Conservation (phyloP, 2,113 vertebrate species). For the Gallinago paraguaiae region DNA sequence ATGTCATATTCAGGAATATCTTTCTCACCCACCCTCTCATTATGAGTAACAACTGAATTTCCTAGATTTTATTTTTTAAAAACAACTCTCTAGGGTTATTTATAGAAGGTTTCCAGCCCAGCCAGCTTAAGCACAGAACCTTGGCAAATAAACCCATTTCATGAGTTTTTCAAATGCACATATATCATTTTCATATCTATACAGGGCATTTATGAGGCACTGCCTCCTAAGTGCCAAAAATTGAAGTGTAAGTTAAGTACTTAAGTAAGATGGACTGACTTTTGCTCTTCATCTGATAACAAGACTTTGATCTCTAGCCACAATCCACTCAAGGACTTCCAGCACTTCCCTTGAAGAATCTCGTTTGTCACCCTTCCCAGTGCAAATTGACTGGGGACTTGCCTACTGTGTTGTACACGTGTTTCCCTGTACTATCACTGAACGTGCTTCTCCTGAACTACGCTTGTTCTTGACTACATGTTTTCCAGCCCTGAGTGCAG, state of each 20-base stretch:
- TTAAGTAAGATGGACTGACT: neutral
- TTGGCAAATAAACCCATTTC: neutral
- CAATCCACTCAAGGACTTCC: neutral
- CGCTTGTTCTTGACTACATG: neutral
- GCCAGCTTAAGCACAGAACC: neutral
- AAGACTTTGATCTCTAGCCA: neutral
- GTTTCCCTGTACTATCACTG: neutral
- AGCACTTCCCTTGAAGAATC: neutral
- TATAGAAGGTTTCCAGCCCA: neutral
- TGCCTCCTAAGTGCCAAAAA: neutral
- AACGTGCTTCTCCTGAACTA: neutral
- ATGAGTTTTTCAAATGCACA: neutral
- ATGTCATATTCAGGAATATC: constrained; percentile 13
- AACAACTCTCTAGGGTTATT: constrained; percentile 21
- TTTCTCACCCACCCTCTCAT: neutral
- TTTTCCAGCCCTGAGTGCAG: neutral
- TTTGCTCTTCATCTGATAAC: neutral
- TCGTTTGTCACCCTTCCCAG: neutral
- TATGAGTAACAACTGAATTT: constrained; percentile 45
- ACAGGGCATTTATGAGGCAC: neutral
- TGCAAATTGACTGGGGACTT: neutral
- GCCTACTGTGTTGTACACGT: neutral
- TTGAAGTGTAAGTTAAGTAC: neutral
- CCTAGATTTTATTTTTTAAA: constrained; percentile 10
- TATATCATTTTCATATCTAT: neutral